Evolutionary conservation across 2,113 vertebrate species (phyloP).

Genomic region (Pangasianodon hypophthalmus): DNA sequence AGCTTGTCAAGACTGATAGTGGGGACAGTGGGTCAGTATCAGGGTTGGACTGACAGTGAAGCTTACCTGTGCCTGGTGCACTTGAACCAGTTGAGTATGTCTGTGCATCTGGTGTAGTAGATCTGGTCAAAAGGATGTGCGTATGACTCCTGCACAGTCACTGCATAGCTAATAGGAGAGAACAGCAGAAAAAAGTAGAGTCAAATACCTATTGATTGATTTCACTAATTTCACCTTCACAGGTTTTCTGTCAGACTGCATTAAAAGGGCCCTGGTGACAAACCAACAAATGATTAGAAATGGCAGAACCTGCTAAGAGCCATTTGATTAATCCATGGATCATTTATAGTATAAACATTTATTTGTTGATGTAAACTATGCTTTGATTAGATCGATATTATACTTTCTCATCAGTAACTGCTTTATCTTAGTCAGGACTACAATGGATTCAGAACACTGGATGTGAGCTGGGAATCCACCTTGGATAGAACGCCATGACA

Average conservation of each 20-base stretch:
- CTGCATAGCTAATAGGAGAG: constrained; percentile 83
- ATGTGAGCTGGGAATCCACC: not conserved
- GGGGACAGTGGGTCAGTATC: not conserved
- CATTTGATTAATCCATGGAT: not conserved
- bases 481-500: not conserved
- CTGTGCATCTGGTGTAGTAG: constrained; percentile 97
- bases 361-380: not conserved
- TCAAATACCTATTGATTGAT: constrained; percentile 19
- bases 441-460: not conserved
- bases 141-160: constrained; percentile 96
- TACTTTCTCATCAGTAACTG: not conserved
- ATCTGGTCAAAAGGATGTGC: constrained; percentile 98
- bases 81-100: constrained; percentile 99
- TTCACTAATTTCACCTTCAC: not conserved
- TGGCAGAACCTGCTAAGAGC: not conserved
- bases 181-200: not conserved
- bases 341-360: not conserved
- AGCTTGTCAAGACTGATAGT: constrained; percentile 40
- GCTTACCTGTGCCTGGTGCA: constrained; percentile 94
- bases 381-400: not conserved
- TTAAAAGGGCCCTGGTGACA: not conserved
- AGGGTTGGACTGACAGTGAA: not conserved
- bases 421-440: not conserved
- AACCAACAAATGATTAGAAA: not conserved
- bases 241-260: not conserved